A percentile compares a stretch with the other conserved stretches of the same genome.
phyloP scores from a whole-genome alignment of 2,888 invertebrate species.

The Tridacna crocea region DNA sequence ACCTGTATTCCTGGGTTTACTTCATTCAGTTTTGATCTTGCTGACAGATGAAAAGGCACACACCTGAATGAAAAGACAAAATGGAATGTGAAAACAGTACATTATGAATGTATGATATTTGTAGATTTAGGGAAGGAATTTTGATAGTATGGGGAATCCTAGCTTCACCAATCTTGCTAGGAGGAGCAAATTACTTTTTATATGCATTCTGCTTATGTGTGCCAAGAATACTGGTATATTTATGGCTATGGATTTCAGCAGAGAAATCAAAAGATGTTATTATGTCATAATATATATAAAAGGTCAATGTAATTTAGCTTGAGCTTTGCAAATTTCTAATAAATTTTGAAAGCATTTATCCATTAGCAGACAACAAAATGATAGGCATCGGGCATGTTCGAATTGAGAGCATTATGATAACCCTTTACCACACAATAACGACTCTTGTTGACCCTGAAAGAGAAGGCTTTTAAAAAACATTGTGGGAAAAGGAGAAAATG shows the following conservation, averaged over 20 bases:
- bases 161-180: background rate
- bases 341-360: no score
- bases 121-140: background rate
- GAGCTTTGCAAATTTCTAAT: no score
- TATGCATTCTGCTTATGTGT: background rate
- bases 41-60: no score
- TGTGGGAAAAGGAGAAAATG: background rate
- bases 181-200: constrained; percentile 2
- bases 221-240: no score
- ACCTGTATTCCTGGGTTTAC: no score
- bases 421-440: background rate
- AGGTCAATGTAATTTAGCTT: background rate
- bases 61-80: no score
- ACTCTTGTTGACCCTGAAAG: background rate
- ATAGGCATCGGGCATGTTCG: no score
- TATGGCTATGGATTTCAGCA: background rate
- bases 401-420: no score
- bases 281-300: background rate
- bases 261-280: background rate
- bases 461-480: background rate
- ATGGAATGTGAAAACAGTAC: no score
- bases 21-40: no score
- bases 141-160: background rate
- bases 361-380: no score
- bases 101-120: no score